phyloP scores from a whole-genome alignment of 64 coral and sea anemone species.

The Montipora efflorescens region DNA sequence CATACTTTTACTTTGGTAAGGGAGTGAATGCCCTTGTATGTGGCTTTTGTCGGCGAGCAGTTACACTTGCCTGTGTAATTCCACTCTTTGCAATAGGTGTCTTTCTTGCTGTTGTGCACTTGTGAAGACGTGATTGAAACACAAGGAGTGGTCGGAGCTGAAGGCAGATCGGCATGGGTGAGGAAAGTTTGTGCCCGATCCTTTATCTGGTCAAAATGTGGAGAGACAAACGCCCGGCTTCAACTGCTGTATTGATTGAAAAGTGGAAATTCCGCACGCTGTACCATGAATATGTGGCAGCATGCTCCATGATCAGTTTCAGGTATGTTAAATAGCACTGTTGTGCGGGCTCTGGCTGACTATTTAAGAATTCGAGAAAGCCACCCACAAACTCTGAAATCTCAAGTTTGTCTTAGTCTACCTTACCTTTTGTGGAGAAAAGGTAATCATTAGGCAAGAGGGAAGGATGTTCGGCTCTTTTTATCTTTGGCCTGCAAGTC shows the following conservation, averaged over 20 bases:
- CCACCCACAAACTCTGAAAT: slow-evolving; percentile 13
- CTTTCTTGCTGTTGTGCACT: not conserved
- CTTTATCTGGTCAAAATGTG: not conserved
- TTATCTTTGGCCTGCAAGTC: not conserved
- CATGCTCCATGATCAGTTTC: slow-evolving; percentile 4
- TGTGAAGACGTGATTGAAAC: not conserved
- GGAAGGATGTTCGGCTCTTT: slow-evolving; percentile 1
- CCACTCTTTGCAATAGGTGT: slow-evolving; percentile 53
- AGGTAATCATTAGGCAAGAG: slow-evolving; percentile 11
- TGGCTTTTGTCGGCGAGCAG: not conserved
- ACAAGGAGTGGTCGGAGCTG: not conserved
- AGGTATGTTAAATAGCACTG: slow-evolving; percentile 6
- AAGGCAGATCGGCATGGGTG: not conserved
- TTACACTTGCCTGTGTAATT: slow-evolving; percentile 54
- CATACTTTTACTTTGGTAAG: too few relatives aligned
- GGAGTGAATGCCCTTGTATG: slow-evolving; percentile 35
- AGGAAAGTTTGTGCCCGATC: slow-evolving; percentile 3
- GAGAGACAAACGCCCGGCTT: not conserved
- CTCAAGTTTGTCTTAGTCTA: not conserved
- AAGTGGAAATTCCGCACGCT: not conserved
- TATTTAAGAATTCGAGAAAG: slow-evolving; percentile 17
- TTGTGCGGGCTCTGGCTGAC: slow-evolving; percentile 1
- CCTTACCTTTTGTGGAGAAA: slow-evolving; percentile 12
- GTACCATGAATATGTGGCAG: slow-evolving; percentile 5
- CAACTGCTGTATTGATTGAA: not conserved